Conservation (phyloP, 1,140 invertebrate genomes). For the Halictus rubicundus region DNA sequence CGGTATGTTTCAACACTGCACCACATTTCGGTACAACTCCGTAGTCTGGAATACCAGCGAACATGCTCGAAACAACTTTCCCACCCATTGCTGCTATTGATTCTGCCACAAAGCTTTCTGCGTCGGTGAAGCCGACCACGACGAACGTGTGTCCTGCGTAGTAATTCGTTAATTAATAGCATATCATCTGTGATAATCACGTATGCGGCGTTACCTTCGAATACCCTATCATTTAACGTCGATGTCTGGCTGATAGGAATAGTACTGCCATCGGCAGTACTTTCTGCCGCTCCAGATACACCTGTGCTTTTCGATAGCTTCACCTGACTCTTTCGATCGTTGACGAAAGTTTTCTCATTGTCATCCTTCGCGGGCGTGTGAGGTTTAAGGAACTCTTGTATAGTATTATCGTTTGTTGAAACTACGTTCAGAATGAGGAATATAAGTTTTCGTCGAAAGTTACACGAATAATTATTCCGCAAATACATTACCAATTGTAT, state of each 20-base stretch:
- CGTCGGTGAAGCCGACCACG: constrained; percentile 76
- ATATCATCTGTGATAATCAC: neutral
- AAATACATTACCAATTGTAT: constrained; percentile 46
- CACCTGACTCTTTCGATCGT: neutral
- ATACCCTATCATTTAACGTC: constrained; percentile 56
- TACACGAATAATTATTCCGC: neutral
- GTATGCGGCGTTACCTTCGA: constrained; percentile 55
- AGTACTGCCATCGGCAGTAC: constrained; percentile 39
- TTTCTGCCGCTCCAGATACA: neutral
- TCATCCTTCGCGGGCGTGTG: neutral
- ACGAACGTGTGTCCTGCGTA: constrained; percentile 76
- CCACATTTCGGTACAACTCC: constrained; percentile 80
- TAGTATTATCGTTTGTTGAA: constrained; percentile 36
- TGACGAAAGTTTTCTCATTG: neutral
- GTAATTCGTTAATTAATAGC: constrained; percentile 1
- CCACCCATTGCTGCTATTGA: constrained; percentile 80
- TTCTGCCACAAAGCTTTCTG: constrained; percentile 69
- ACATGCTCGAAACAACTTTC: constrained; percentile 76
- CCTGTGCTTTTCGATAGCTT: neutral
- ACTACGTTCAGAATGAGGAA: constrained; percentile 13
- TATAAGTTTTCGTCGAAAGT: too few species aligned
- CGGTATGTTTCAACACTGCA: constrained; percentile 72
- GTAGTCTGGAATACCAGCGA: constrained; percentile 82
- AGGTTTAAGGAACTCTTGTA: constrained; percentile 55
- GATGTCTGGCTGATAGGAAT: constrained; percentile 55